Percentiles rank a stretch among this genome's conserved stretches.
phyloP scores from a whole-genome alignment of 2,888 invertebrate species.

The Catonia carolina region DNA sequence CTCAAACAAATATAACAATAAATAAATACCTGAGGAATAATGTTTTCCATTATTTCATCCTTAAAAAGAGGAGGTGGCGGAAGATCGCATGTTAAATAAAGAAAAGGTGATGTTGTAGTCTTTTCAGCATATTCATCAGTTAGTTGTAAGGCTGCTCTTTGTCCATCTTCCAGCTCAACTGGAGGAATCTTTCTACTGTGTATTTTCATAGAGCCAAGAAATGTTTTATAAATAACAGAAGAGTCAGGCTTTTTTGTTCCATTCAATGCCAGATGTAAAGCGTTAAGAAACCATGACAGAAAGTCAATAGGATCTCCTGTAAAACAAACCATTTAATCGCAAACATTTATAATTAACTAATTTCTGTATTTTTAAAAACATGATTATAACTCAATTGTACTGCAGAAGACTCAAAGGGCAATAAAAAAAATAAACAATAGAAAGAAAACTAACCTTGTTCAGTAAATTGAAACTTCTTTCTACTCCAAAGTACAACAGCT shows the following conservation, averaged over 20 bases:
- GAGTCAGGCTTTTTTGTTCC: slow-evolving; percentile 83
- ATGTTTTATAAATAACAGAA: slow-evolving; percentile 91
- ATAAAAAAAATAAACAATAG: neutral
- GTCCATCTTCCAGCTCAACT: slow-evolving; percentile 82
- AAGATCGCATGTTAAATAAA: slow-evolving; percentile 94
- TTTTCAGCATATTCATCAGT: slow-evolving; percentile 85
- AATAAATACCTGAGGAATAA: slow-evolving; percentile 82
- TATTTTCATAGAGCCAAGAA: slow-evolving; percentile 85
- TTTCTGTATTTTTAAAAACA: neutral
- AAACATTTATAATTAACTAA: neutral
- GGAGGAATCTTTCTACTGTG: slow-evolving; percentile 89
- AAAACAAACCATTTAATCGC: too few relatives aligned
- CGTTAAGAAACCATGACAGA: slow-evolving; percentile 96
- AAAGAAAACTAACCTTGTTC: slow-evolving; percentile 67
- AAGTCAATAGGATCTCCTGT: slow-evolving; percentile 95
- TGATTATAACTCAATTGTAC: neutral
- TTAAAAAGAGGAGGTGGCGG: slow-evolving; percentile 96
- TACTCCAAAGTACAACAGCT: slow-evolving; percentile 93
- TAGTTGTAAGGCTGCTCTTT: slow-evolving; percentile 67
- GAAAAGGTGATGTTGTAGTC: slow-evolving; percentile 48
- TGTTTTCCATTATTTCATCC: slow-evolving; percentile 96
- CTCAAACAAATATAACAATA: slow-evolving; percentile 17
- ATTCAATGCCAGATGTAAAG: slow-evolving; percentile 87
- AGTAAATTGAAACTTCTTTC: slow-evolving; percentile 96
- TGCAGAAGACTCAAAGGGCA: neutral